A percentile compares a stretch with the other conserved stretches of the same genome.
Conservation (phyloP, 2,888 invertebrate genomes). For the Smittia aterrima region DNA sequence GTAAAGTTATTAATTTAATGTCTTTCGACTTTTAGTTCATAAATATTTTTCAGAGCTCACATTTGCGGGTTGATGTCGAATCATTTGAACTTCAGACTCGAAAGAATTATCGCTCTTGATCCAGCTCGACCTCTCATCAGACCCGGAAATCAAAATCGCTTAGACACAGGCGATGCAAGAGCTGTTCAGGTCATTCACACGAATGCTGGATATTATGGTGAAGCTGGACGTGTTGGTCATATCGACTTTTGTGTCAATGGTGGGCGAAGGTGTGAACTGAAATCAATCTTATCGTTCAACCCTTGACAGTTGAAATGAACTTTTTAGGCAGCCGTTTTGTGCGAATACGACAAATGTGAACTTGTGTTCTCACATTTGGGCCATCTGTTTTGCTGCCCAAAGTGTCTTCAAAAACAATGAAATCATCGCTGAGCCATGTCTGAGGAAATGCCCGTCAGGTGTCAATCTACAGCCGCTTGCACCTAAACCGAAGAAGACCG, state of each 20-base stretch:
- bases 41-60: conserved; percentile 57
- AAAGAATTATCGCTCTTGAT: conserved; percentile 66
- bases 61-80: conserved; percentile 73
- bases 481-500: not conserved
- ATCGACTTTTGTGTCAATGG: conserved; percentile 80
- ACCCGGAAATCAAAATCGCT: conserved; percentile 61
- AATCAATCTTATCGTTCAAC: not conserved
- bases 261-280: conserved; percentile 53
- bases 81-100: conserved; percentile 68
- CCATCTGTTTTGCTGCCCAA: conserved; percentile 76
- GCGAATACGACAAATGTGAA: conserved; percentile 68
- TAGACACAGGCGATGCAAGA: conserved; percentile 72
- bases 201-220: conserved; percentile 76
- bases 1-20: not conserved
- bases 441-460: conserved; percentile 69
- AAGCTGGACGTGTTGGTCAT: conserved; percentile 69
- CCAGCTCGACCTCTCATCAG: conserved; percentile 60
- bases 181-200: conserved; percentile 78
- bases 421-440: conserved; percentile 66
- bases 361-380: conserved; percentile 77
- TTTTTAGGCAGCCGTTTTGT: conserved; percentile 66
- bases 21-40: conserved; percentile 42
- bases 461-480: conserved; percentile 45
- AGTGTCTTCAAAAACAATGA: conserved; percentile 62
- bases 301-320: too few relatives aligned